Conservation (phyloP, 30 jellyfish, hydroid and myxozoan genomes). For the Rhopilema esculentum region DNA sequence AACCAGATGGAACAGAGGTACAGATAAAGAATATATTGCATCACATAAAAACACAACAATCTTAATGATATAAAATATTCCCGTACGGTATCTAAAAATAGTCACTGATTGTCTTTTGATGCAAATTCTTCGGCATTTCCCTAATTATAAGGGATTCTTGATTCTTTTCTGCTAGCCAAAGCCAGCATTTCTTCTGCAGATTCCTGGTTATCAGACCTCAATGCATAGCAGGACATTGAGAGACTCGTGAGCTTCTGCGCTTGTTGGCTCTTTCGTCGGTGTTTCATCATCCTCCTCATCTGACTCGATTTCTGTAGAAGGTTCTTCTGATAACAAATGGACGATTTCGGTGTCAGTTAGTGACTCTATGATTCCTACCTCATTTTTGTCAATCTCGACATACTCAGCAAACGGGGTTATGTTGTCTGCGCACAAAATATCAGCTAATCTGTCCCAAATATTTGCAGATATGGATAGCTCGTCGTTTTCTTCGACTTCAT, state of each 20-base stretch:
- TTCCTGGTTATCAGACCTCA: neutral
- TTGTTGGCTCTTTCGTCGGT: neutral
- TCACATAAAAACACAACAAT: neutral
- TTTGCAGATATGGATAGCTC: too few relatives aligned
- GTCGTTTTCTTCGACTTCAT: too few relatives aligned
- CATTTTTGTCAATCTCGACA: neutral
- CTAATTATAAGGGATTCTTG: neutral
- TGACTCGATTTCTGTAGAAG: neutral
- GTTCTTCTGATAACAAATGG: neutral
- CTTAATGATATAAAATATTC: neutral
- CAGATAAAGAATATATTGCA: neutral
- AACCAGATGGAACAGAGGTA: neutral
- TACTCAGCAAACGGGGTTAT: neutral
- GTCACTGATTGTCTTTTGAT: neutral
- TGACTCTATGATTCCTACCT: neutral
- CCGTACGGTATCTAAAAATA: neutral
- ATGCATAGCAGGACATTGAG: neutral
- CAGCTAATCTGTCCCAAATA: too few relatives aligned
- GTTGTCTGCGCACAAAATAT: too few relatives aligned
- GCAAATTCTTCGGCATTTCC: neutral
- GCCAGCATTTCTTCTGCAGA: neutral
- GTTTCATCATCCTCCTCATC: neutral
- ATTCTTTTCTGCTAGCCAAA: too few relatives aligned
- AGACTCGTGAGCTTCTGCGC: neutral
- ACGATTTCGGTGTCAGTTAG: neutral